Conservation (phyloP, 2,797 vertebrate species). For the Carcharodon carcharias region DNA sequence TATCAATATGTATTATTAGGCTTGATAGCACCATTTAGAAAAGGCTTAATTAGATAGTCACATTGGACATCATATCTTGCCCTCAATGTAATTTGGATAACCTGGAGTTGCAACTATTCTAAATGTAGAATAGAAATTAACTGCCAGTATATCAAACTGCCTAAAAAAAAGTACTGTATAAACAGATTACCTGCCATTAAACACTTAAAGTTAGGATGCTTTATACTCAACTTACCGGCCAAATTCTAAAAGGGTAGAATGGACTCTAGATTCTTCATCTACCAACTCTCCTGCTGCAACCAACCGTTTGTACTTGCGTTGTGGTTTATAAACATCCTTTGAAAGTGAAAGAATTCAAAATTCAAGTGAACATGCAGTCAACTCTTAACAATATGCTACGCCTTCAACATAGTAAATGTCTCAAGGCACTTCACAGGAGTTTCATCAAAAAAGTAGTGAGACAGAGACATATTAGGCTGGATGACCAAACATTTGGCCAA, state of each 20-base stretch:
- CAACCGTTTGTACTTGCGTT: constrained; percentile 82
- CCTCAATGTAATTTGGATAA: not conserved
- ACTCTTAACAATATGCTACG: not conserved
- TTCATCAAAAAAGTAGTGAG: not conserved
- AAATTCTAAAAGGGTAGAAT: constrained; percentile 87
- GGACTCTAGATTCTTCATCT: constrained; percentile 88
- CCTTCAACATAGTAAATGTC: not conserved
- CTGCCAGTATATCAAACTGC: not conserved
- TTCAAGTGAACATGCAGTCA: not conserved
- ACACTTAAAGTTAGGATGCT: not conserved
- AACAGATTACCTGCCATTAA: not conserved
- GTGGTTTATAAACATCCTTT: constrained; percentile 86
- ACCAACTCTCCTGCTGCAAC: constrained; percentile 67
- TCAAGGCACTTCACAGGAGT: not conserved
- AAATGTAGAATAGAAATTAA: not conserved
- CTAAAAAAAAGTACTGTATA: not conserved
- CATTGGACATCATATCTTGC: not conserved
- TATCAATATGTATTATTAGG: not conserved
- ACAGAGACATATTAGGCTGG: not conserved
- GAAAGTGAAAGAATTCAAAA: constrained; percentile 39
- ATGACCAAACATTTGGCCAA: not conserved
- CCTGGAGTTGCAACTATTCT: not conserved
- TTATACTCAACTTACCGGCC: constrained; percentile 66
- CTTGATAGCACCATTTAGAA: not conserved
- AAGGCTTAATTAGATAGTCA: not conserved